Percentiles rank a stretch among this genome's conserved stretches.
Conservation (phyloP, 2,888 invertebrate species). For the Drosophila neotestacea region DNA sequence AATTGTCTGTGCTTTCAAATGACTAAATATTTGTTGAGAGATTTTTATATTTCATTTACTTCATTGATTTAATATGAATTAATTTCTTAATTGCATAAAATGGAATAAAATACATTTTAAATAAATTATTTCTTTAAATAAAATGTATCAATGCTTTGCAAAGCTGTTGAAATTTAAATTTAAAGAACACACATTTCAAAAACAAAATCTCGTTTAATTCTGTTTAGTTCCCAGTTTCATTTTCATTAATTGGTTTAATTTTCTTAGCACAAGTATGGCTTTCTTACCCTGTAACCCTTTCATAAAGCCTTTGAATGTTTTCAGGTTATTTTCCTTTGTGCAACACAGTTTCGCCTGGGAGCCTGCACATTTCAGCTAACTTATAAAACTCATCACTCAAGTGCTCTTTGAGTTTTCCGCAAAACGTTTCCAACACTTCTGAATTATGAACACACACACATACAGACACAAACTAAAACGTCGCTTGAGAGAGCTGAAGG, state of each 20-base stretch:
- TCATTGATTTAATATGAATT: no score
- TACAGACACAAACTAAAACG: constrained; percentile 43
- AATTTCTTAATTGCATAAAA: no score
- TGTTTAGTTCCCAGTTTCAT: neutral
- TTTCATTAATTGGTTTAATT: constrained; percentile 31
- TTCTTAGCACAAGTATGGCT: neutral
- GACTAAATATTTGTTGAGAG: no score
- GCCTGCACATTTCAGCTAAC: constrained; percentile 26
- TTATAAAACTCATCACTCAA: constrained; percentile 70
- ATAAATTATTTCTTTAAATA: no score
- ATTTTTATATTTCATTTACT: no score
- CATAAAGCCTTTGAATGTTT: constrained; percentile 4
- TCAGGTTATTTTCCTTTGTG: constrained; percentile 7
- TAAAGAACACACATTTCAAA: neutral
- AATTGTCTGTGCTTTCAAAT: no score
- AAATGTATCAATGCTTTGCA: no score
- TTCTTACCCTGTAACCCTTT: constrained; percentile 15
- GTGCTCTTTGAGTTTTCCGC: constrained; percentile 60
- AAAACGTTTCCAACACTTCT: constrained; percentile 67
- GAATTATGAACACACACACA: constrained; percentile 61
- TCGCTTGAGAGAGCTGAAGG: constrained; percentile 34
- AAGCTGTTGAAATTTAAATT: no score
- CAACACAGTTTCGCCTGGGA: constrained; percentile 22
- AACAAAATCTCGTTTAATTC: constrained; percentile 1
- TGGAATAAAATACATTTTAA: no score